Percentiles rank a stretch among this genome's conserved stretches.
These are phyloP conservation scores for Venturia canescens DNA, from an alignment of 1,140 invertebrate species.

Conservation along the genomic window DNA sequence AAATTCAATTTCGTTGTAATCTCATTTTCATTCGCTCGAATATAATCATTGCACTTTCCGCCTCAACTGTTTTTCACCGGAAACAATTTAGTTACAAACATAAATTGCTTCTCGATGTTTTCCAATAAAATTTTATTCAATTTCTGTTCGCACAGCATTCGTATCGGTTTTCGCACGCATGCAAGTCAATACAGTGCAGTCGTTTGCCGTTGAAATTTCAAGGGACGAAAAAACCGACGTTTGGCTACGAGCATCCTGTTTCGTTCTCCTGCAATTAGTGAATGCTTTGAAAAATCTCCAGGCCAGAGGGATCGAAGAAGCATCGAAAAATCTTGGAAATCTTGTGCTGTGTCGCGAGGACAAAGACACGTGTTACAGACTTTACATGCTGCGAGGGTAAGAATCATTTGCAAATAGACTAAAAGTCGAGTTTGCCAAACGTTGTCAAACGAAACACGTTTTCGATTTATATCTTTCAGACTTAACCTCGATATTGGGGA, in stretches of 20 bases:
- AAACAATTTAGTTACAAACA: too few relatives aligned
- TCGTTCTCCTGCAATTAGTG: slow-evolving; percentile 88
- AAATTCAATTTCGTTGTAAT: too few relatives aligned
- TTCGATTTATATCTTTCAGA: slow-evolving; percentile 69
- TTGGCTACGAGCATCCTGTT: slow-evolving; percentile 78
- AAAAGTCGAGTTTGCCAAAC: background rate
- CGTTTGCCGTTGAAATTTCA: slow-evolving; percentile 76
- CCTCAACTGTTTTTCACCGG: too few relatives aligned
- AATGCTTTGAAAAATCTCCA: slow-evolving; percentile 90
- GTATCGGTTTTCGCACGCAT: slow-evolving; percentile 29
- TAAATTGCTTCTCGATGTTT: background rate
- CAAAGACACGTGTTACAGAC: slow-evolving; percentile 79
- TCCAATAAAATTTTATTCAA: slow-evolving; percentile 21
- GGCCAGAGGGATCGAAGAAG: slow-evolving; percentile 88
- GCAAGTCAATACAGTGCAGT: slow-evolving; percentile 83
- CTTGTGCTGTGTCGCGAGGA: slow-evolving; percentile 81
- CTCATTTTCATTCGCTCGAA: too few relatives aligned
- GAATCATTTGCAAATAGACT: slow-evolving; percentile 50
- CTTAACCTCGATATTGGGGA: slow-evolving; percentile 80
- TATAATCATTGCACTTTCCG: too few relatives aligned
- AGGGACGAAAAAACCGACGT: slow-evolving; percentile 73
- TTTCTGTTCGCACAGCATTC: slow-evolving; percentile 8
- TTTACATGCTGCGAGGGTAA: slow-evolving; percentile 87
- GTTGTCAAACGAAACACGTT: too few relatives aligned
- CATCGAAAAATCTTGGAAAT: slow-evolving; percentile 82